A percentile compares a stretch with the other conserved stretches of the same genome.
Conservation (phyloP, 2,888 invertebrate genomes). For the Spisula solida region DNA sequence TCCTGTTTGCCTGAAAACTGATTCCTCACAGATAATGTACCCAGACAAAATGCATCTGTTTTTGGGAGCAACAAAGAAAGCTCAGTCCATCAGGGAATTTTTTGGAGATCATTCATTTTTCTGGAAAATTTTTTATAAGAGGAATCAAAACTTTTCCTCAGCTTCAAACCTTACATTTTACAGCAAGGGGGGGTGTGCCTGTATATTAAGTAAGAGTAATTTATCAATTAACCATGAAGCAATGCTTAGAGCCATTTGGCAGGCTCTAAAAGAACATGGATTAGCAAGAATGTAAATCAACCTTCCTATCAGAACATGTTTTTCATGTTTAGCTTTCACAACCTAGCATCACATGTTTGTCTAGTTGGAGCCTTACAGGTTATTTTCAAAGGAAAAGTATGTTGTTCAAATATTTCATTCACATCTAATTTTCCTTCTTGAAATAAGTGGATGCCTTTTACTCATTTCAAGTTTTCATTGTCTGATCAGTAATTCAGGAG, state of each 20-base stretch:
- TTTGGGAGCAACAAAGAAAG: background rate
- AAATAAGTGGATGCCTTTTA: background rate
- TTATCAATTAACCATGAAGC: no score
- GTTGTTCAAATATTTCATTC: background rate
- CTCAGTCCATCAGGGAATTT: background rate
- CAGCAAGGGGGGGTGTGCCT: no score
- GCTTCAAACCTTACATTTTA: no score
- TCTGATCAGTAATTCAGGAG: background rate
- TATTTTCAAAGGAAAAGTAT: background rate
- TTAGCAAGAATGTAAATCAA: no score
- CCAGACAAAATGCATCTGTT: constrained; percentile 16
- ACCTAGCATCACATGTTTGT: background rate
- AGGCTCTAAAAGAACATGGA: no score
- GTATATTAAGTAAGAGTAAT: no score
- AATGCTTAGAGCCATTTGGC: no score
- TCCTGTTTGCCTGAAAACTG: background rate
- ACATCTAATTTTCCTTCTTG: background rate
- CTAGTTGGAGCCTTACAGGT: background rate
- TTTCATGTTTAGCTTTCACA: no score
- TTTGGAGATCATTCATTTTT: background rate
- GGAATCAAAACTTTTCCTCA: no score
- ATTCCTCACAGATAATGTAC: background rate
- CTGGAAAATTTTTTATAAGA: no score
- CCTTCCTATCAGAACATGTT: no score
- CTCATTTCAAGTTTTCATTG: background rate